Percentiles rank a stretch among this genome's conserved stretches.
Evolutionary conservation across 2,797 vertebrate genomes (phyloP).

Genomic region (Myripristis murdjan): DNA sequence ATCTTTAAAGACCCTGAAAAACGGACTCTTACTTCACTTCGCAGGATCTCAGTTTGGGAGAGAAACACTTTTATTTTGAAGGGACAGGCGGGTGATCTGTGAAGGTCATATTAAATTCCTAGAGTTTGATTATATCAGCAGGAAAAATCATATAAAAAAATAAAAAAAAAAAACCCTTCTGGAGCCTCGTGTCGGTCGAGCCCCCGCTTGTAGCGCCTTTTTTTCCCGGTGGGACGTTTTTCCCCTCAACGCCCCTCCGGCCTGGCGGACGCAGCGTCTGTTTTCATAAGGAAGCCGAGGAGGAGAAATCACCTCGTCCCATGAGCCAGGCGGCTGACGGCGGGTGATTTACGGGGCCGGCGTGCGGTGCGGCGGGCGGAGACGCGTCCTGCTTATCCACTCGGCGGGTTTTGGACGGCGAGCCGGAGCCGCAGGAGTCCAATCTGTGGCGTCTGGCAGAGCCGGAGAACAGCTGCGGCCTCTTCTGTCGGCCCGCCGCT

Average conservation of each 20-base stretch:
- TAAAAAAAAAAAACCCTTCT: too few species aligned
- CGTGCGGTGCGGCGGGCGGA: conserved; percentile 43
- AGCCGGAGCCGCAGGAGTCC: conserved; percentile 71
- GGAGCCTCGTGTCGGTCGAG: too few species aligned
- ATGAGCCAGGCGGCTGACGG: conserved; percentile 59
- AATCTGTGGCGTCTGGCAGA: conserved; percentile 74
- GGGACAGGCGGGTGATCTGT: conserved; percentile 1
- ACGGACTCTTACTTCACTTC: too few species aligned
- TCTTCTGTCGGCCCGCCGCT: conserved; percentile 67
- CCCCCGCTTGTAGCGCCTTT: not conserved
- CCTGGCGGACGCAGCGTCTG: conserved; percentile 56
- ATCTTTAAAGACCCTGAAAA: too few species aligned
- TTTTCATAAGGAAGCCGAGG: conserved; percentile 54
- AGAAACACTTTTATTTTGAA: too few species aligned
- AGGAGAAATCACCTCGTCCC: conserved; percentile 64
- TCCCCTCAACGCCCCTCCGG: conserved; percentile 53
- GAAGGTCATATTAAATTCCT: too few species aligned
- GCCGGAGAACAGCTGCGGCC: conserved; percentile 80
- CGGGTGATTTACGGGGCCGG: conserved; percentile 71
- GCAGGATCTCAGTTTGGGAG: too few species aligned
- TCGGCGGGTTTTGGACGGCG: conserved; percentile 63
- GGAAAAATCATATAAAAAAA: too few species aligned
- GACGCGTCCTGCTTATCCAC: conserved; percentile 53
- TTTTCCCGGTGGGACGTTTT: conserved; percentile 29
- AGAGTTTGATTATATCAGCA: conserved; percentile 36